phyloP scores from a whole-genome alignment of 2,113 vertebrate genomes.

The Stigmatopora argus region DNA sequence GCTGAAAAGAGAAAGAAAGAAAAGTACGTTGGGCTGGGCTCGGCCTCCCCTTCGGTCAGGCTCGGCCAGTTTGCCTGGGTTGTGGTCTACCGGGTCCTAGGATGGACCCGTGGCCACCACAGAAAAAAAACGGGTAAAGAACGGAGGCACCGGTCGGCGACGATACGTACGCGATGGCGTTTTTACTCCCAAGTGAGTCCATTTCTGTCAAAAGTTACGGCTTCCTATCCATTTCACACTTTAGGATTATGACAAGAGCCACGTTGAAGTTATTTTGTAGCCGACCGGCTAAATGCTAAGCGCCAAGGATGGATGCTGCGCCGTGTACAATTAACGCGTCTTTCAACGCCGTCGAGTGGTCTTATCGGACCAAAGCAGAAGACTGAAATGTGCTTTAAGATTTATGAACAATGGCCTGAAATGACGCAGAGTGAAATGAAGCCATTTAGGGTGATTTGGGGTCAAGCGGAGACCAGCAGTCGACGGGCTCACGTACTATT shows the following conservation, averaged over 20 bases:
- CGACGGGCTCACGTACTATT: no score
- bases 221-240: no score
- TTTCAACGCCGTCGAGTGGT: constrained; percentile 46
- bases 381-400: constrained; percentile 25
- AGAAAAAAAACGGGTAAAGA: background rate
- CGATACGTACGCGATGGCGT: no score
- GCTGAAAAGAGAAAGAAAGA: background rate
- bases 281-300: background rate
- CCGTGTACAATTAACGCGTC: constrained; percentile 29
- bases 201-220: no score
- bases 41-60: background rate
- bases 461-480: constrained; percentile 5
- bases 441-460: constrained; percentile 21
- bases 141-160: background rate
- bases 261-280: background rate
- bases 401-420: constrained; percentile 28
- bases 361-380: constrained; percentile 52
- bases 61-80: background rate
- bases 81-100: background rate
- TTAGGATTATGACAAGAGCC: no score
- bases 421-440: constrained; percentile 25
- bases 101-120: background rate
- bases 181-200: no score
- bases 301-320: constrained; percentile 19
- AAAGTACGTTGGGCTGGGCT: no score